Base-by-base conservation (phyloP, 1,140 invertebrate genomes). In the Parasteatoda tepidariorum region DNA sequence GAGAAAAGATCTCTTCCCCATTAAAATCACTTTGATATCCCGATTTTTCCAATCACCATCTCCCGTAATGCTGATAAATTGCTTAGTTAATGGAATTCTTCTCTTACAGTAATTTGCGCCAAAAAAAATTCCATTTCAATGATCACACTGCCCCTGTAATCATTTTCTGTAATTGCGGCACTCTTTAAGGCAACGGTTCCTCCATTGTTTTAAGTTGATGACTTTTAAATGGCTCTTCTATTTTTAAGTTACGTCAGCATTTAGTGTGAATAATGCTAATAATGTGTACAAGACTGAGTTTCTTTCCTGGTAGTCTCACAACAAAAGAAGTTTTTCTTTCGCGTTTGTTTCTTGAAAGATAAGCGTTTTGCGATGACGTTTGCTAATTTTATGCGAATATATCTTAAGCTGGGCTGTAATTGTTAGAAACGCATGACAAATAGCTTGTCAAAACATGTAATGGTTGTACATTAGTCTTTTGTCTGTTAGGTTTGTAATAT, bases 251-350 rank as follows among this genome's bases (percentile, higher is more conserved):
- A 54, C 41, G 74, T 76, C 74, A 66, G 59, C 74, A 34, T 59
- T 76, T 66, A 76, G 74, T 61, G 74, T 66, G 34, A 76, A 76
- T 76, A 76, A 76, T 76, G 74, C 74, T 76, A 76, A 76, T 76
- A 66, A 76, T 55, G 24, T 54, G 34, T 61, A 61, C 18, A 33
- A 74, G 55, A 59, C 57, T n/a, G 30, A 24, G 66, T 33, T 6
- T 59, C 48, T 18, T 59, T 55, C 68, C 48, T 31, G 26, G 26
- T 54, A 57, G 22, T 26, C 38, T 33, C 24, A 59, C 71, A 74
- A 74, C 30, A 57, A 54, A 24, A 11, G 18, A 61, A 59, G 34
- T 38, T 31, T 33, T 18, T 61, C 48, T 38, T 61, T 59, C 31
- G 13, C 34, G 33, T 30, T 30, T 30, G 28, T 26, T 31, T 26